Evolutionary conservation across 2,113 vertebrate genomes (phyloP).

Genomic region (Vidua chalybeata): DNA sequence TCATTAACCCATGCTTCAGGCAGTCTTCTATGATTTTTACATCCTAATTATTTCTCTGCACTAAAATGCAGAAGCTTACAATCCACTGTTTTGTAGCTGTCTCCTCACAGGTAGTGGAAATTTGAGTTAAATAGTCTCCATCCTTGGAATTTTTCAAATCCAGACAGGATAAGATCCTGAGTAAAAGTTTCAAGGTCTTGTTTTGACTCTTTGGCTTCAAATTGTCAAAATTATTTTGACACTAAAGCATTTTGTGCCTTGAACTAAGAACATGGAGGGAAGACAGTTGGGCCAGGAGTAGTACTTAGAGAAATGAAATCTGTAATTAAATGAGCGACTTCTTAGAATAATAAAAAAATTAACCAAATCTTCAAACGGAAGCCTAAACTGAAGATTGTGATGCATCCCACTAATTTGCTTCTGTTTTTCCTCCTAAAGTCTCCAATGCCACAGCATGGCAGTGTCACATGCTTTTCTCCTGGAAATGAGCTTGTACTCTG

Average conservation of each 20-base stretch:
- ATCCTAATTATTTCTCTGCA: background rate
- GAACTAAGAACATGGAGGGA: background rate
- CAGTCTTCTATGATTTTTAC: background rate
- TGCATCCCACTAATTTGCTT: conserved; percentile 58
- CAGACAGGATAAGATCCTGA: background rate
- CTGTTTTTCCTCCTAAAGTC: conserved; percentile 31
- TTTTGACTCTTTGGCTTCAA: background rate
- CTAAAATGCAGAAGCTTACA: background rate
- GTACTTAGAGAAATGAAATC: background rate
- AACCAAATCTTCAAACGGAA: background rate
- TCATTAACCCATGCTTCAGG: background rate
- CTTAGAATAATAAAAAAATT: background rate
- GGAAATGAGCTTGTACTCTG: conserved; percentile 43
- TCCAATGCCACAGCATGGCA: conserved; percentile 43
- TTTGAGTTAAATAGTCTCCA: background rate
- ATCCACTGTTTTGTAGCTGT: background rate
- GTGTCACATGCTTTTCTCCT: conserved; percentile 40
- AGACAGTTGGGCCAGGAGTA: background rate
- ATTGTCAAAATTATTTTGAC: background rate
- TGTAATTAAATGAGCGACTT: background rate
- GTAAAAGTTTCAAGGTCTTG: background rate
- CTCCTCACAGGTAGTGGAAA: background rate
- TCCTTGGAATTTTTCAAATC: background rate
- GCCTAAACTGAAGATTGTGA: background rate
- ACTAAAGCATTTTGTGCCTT: background rate